These are phyloP conservation scores for Philereme vetulata DNA, from an alignment of 2,888 invertebrate genomes.

Conservation along the genomic window DNA sequence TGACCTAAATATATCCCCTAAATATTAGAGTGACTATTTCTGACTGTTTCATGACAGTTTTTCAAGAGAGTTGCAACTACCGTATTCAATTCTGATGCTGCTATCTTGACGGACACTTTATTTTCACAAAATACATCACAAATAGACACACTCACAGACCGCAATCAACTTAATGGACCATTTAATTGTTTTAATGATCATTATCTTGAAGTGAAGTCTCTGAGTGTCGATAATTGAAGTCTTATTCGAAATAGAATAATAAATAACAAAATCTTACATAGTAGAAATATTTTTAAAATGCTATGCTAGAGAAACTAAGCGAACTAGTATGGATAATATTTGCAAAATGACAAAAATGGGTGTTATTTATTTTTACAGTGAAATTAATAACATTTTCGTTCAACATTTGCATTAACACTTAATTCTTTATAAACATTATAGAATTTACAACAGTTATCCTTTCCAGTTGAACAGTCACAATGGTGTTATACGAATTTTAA, in stretches of 20 bases:
- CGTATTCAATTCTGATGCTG: no score
- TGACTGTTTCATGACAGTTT: no score
- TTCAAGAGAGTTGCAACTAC: no score
- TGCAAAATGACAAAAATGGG: conserved; percentile 54
- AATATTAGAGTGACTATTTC: no score
- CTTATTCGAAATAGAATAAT: conserved; percentile 77
- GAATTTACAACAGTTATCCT: background rate
- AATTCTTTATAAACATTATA: background rate
- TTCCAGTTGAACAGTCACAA: background rate
- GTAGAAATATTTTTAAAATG: conserved; percentile 56
- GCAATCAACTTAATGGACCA: conserved; percentile 1
- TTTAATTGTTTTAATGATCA: background rate
- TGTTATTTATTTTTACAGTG: conserved; percentile 4
- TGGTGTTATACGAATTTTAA: background rate
- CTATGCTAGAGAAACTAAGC: conserved; percentile 76
- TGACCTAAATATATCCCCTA: no score
- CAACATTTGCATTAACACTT: background rate
- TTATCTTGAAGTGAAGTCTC: background rate
- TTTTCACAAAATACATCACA: conserved; percentile 66
- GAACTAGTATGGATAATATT: conserved; percentile 63
- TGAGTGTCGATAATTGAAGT: conserved; percentile 50
- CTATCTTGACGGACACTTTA: no score
- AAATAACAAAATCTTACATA: conserved; percentile 80
- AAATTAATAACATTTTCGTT: background rate
- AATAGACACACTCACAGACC: conserved; percentile 24